These are phyloP conservation scores for Vombatus ursinus DNA, from an alignment of 2,113 vertebrate species.

Conservation along the genomic window DNA sequence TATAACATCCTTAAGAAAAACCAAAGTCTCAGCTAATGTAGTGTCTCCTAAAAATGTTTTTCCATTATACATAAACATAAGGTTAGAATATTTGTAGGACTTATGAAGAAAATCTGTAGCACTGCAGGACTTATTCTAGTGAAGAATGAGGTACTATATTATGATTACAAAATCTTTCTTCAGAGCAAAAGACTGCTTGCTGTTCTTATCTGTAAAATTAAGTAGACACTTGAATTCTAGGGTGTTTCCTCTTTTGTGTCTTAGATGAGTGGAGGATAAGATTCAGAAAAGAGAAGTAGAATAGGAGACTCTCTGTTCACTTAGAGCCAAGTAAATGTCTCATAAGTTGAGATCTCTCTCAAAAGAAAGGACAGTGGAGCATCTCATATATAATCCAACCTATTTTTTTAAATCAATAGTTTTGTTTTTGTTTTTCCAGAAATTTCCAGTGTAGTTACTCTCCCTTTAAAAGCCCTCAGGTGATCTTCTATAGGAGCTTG, in stretches of 20 bases:
- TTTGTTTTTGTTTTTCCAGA: too few relatives aligned
- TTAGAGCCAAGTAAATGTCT: too few relatives aligned
- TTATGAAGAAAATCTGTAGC: neutral
- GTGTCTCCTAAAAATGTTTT: constrained; percentile 6
- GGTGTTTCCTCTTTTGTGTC: neutral
- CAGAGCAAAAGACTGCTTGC: neutral
- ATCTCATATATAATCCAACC: neutral
- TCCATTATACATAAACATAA: neutral
- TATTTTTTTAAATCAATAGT: neutral
- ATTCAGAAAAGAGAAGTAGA: neutral
- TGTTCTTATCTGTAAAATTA: neutral
- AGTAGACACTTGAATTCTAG: neutral
- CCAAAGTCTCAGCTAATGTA: constrained; percentile 10
- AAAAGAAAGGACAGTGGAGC: neutral
- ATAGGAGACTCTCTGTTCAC: too few relatives aligned
- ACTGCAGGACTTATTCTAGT: neutral
- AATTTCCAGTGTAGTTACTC: too few relatives aligned
- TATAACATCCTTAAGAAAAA: constrained; percentile 15
- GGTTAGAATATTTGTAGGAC: too few relatives aligned
- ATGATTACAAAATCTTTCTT: neutral
- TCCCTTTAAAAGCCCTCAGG: neutral
- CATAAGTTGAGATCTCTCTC: neutral
- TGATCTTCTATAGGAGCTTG: too few relatives aligned
- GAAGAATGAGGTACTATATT: neutral
- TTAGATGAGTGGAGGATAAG: neutral